Base-by-base conservation (phyloP, 2,113 vertebrate genomes). In the Chaenocephalus aceratus region DNA sequence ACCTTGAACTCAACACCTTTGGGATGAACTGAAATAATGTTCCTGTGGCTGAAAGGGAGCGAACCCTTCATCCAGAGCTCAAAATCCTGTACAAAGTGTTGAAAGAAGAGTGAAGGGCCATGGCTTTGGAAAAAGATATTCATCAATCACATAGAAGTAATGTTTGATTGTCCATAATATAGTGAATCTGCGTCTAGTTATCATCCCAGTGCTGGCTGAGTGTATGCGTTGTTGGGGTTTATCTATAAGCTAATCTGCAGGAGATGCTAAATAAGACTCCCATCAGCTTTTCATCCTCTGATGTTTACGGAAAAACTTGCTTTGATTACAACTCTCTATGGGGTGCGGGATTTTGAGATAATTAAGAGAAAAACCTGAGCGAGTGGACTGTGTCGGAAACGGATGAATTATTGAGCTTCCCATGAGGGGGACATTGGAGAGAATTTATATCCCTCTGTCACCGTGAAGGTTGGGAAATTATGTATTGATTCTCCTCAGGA, bases 391-490 rank as follows among this genome's bases (percentile, higher is more conserved):
- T 36, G 78, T 73, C 53, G 15, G 36, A 49, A 72, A 30, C 13
- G 48, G 69, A 87, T 89, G 56, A 84, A 75, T 82, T 75, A 87
- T 76, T 59, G 59, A 91, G 75, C 14, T 54, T 21, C 60, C 44
- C 75, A 44, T 60, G 49, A 66, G 63, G 60, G 70, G n/a, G 64
- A 15, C 52, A 16, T 7, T 48, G 66, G 45, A 70, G 83, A 73
- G 44, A 48, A 85, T 86, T 77, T 72, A 88, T 83, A 79, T 81
- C 72, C 51, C 14, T 66, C 59, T 36, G 78, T 84, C 77, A 64
- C 49, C 11, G 2, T 77, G 76, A 76, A 84, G 88, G 77, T 58
- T 80, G 56, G 72, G 68, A 80, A 91, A 93, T 93, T 73, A 91
- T 91, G 85, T 80, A 91, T 82, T 84, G 89, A 91, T 89, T 73